Conservation (phyloP, 2,888 invertebrate species). For the Pachliopta kotzebuea region DNA sequence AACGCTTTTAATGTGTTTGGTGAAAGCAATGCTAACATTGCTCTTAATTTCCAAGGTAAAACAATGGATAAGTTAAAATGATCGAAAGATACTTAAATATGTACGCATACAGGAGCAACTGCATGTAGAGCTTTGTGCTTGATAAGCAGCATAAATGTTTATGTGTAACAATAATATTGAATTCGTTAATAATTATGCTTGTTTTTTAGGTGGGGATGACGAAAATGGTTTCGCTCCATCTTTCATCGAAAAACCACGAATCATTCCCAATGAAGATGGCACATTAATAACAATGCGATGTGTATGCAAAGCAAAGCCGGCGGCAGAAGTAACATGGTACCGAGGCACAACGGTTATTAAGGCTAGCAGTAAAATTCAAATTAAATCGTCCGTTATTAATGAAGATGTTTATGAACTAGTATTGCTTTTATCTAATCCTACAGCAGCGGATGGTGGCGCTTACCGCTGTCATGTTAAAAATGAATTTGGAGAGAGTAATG, state of each 20-base stretch:
- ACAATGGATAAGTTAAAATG: slow-evolving; percentile 41
- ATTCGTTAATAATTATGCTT: slow-evolving; percentile 25
- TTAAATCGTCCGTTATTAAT: slow-evolving; percentile 87
- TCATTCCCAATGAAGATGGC: slow-evolving; percentile 98
- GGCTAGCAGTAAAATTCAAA: slow-evolving; percentile 91
- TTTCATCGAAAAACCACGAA: slow-evolving; percentile 98
- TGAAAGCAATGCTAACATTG: slow-evolving; percentile 99
- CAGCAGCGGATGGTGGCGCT: slow-evolving; percentile 79
- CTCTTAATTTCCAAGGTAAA: slow-evolving; percentile 99
- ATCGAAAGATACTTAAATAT: slow-evolving; percentile 40
- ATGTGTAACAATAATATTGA: neutral
- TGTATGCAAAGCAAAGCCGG: slow-evolving; percentile 96
- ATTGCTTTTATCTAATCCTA: slow-evolving; percentile 79
- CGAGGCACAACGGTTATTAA: slow-evolving; percentile 92
- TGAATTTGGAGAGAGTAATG: slow-evolving; percentile 97
- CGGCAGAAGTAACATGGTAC: slow-evolving; percentile 97
- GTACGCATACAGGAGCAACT: slow-evolving; percentile 78
- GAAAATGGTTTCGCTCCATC: slow-evolving; percentile 97
- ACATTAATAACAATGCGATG: slow-evolving; percentile 98
- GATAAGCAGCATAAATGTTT: slow-evolving; percentile 59
- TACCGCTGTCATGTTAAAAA: slow-evolving; percentile 96
- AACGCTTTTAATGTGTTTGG: slow-evolving; percentile 99
- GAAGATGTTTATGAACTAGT: slow-evolving; percentile 94
- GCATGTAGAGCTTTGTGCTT: slow-evolving; percentile 72
- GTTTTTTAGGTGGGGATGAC: slow-evolving; percentile 90